Base-by-base conservation (phyloP, 2,888 invertebrate genomes). In the Myopa testacea region DNA sequence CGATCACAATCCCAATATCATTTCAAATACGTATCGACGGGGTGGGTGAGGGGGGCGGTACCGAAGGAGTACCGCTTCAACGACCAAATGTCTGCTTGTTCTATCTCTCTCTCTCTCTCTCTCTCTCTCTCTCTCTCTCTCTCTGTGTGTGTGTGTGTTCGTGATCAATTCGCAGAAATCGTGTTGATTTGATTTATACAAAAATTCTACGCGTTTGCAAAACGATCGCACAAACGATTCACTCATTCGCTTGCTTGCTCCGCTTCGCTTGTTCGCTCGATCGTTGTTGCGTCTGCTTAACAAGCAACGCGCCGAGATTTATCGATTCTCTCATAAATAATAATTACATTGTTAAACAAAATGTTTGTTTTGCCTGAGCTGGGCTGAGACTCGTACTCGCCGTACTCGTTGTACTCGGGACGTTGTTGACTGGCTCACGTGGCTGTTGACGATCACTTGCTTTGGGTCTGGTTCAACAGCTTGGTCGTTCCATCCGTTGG, bases 131-230 rank as follows among this genome's bases (percentile, higher is more conserved):
- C 77, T 77, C 75, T 70, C 74, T 62, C 68, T 55, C 6, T 75
- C 63, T 10, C 3, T 75, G 75, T n/a, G n/a, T 26, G 26, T 2
- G 26, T 26, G 26, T 26, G 26, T 26, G 26, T 2, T 1, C 26
- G 26, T 26, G 26, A 26, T 26, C 72, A 75, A 76, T 85, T 85
- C 85, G 85, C 84, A 81, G 83, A 86, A 85, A 85, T 85, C 84
- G 85, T 85, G 86, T 85, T 84, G 85, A 84, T 84, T 85, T 85
- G 85, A 85, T 85, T 85, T 85, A 85, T 85, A 83, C 83, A 81
- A 82, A 80, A 81, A 58, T 67, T 68, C n/a, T 40, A 40, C 40
- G 62, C 60, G 75, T 75, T 75, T 75, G 69, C 69, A 60, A 77
- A 80, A 80, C 68, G 77, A 62, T 75, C 71, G n/a, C 58, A 14